Conservation (phyloP, 2,113 vertebrate genomes). For the Mustelus asterias region DNA sequence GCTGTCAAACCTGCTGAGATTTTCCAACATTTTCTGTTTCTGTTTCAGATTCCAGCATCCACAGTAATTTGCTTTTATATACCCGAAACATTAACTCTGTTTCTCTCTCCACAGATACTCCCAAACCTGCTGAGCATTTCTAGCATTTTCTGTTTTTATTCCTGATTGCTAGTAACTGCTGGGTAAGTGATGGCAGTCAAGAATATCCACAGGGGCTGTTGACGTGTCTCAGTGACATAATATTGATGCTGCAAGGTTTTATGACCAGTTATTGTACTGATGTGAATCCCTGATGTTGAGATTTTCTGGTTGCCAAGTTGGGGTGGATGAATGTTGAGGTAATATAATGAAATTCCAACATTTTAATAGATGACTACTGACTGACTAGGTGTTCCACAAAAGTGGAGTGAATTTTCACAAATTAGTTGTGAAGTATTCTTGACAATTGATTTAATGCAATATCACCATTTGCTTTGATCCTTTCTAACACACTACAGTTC, state of each 20-base stretch:
- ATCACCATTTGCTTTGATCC: not conserved
- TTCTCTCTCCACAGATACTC: too few species aligned
- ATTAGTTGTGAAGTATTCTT: too few species aligned
- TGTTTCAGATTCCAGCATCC: too few species aligned
- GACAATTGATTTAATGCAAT: not conserved
- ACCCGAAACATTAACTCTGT: too few species aligned
- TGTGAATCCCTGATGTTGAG: not conserved
- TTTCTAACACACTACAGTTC: not conserved
- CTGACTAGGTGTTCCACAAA: too few species aligned
- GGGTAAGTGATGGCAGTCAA: not conserved
- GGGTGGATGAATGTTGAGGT: not conserved
- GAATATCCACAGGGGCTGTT: not conserved
- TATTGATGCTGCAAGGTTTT: not conserved
- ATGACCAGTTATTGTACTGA: not conserved
- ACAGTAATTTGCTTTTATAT: too few species aligned
- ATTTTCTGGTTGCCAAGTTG: not conserved
- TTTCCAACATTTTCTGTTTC: too few species aligned
- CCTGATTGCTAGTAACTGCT: too few species aligned
- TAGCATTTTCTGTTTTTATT: too few species aligned
- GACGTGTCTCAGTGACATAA: not conserved
- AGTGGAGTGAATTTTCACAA: too few species aligned
- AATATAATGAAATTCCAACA: not conserved
- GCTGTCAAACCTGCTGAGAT: too few species aligned
- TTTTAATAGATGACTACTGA: not conserved
- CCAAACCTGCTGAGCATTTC: too few species aligned